phyloP scores from a whole-genome alignment of 2,797 vertebrate species.

The Labroides dimidiatus region DNA sequence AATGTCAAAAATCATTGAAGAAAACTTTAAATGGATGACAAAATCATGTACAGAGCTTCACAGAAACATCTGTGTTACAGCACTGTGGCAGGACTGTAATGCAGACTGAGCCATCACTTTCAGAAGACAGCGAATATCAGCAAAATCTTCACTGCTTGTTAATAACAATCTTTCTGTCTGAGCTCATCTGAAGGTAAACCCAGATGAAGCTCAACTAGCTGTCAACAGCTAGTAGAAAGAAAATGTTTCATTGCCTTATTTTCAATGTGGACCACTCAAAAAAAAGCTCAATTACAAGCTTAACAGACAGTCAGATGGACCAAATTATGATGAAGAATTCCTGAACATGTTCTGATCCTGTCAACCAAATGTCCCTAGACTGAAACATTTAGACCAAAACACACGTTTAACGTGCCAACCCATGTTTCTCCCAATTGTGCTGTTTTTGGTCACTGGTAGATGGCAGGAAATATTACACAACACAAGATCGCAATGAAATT shows the following conservation, averaged over 20 bases:
- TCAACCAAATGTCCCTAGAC: no score
- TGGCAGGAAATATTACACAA: no score
- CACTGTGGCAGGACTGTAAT: background rate
- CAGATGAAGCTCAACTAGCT: no score
- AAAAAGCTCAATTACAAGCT: constrained; percentile 46
- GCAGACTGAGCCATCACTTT: constrained; percentile 9
- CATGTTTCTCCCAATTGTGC: no score
- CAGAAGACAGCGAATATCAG: constrained; percentile 12
- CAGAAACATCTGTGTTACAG: background rate
- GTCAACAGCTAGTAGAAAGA: constrained; percentile 29
- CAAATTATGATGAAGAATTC: no score
- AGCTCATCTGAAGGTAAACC: no score
- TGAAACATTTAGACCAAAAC: no score
- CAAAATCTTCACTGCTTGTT: constrained; percentile 20
- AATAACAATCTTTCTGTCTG: constrained; percentile 18
- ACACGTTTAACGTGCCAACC: no score
- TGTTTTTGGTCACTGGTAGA: no score
- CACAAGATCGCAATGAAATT: no score
- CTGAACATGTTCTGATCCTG: no score
- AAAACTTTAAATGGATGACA: constrained; percentile 14
- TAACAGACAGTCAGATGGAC: constrained; percentile 42
- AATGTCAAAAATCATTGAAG: constrained; percentile 23
- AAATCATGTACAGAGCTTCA: background rate
- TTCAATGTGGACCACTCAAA: constrained; percentile 27
- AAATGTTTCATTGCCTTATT: constrained; percentile 46